Evolutionary conservation across 2,888 invertebrate species (phyloP), one percentile per base, ranked within the genome.

Genomic region (Polymixis flavicincta): DNA sequence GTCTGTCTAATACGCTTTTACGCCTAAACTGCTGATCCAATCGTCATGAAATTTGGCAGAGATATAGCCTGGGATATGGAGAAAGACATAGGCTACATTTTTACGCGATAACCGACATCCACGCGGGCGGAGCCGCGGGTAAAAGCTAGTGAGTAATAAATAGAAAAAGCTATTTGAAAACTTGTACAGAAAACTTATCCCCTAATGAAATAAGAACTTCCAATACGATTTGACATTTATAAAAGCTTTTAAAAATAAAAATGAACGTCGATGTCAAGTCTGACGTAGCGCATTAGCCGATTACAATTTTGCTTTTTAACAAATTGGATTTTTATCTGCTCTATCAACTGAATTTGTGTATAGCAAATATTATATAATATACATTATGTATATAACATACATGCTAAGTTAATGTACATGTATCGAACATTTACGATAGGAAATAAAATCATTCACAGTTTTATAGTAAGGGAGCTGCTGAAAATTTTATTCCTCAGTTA

Each of bases 361-460:
- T 42, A 71, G 75, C 48, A 71, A 72, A 79, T 68, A 74, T 60
- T 65, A 61, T 37, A 68, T 66, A 74, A 57, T 65, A 61, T 37
- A 68, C 55, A 28, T 32, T 8, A 42, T 42, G 19, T 68, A 45
- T 52, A 22, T 22, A 17, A 45, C 2, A 50, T n/a, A 37, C 25
- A 52, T 60, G 14, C n/a, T 74, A 57, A 59, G 52, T 80, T 76
- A 69, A 82, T 80, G 48, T 59, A 55, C 32, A 63, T 71, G 50
- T 74, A 74, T 76, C 74, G 76, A 87, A 87, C 28, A 76, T 87
- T 82, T 84, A 87, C 78, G 78, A 81, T 75, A 67, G 73, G 37
- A 59, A 84, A 82, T 87, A 78, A 80, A 86, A 76, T 78, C 78
- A 70, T 85, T 84, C 67, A 64, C 66, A 66, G 42, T 76, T 81